Percentiles rank a stretch among this genome's conserved stretches.
phyloP scores from a whole-genome alignment of 2,888 invertebrate genomes.

The Thecocarcelia acutangulata region DNA sequence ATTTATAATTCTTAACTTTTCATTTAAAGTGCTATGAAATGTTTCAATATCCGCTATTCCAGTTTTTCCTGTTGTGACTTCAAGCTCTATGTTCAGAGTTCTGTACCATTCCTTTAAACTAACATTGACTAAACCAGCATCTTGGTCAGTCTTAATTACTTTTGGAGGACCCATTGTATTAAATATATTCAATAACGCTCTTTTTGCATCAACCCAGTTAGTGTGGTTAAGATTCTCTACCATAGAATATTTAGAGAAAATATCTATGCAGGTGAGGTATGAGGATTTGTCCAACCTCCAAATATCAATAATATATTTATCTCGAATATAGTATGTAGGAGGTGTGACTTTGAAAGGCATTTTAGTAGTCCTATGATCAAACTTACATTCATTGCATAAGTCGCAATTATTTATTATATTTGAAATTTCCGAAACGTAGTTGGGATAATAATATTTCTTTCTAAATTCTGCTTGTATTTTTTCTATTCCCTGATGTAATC shows the following conservation, averaged over 20 bases:
- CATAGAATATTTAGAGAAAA: too few species aligned
- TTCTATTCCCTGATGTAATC: slow-evolving; percentile 57
- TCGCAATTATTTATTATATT: slow-evolving; percentile 63
- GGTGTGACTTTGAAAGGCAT: background rate
- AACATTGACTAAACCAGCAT: too few species aligned
- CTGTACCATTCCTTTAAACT: too few species aligned
- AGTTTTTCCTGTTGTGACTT: slow-evolving; percentile 53
- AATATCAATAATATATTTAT: too few species aligned
- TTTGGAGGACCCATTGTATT: too few species aligned
- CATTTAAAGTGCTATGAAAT: slow-evolving; percentile 51
- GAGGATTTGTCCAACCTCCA: too few species aligned
- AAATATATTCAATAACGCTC: slow-evolving; percentile 48
- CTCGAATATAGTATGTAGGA: slow-evolving; percentile 34
- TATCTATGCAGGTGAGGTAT: too few species aligned
- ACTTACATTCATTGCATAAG: slow-evolving; percentile 61
- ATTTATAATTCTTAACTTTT: slow-evolving; percentile 48
- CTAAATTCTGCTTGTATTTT: slow-evolving; percentile 37
- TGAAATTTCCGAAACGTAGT: slow-evolving; percentile 48
- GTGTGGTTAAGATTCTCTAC: too few species aligned
- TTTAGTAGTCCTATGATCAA: slow-evolving; percentile 53
- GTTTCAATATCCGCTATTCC: slow-evolving; percentile 58
- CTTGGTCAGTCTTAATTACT: too few species aligned
- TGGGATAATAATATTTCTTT: slow-evolving; percentile 46
- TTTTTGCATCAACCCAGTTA: slow-evolving; percentile 53
- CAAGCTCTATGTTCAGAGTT: slow-evolving; percentile 44